A percentile compares a stretch with the other conserved stretches of the same genome.
Evolutionary conservation across 2,797 vertebrate genomes (phyloP).

Genomic region (Denticeps clupeoides): DNA sequence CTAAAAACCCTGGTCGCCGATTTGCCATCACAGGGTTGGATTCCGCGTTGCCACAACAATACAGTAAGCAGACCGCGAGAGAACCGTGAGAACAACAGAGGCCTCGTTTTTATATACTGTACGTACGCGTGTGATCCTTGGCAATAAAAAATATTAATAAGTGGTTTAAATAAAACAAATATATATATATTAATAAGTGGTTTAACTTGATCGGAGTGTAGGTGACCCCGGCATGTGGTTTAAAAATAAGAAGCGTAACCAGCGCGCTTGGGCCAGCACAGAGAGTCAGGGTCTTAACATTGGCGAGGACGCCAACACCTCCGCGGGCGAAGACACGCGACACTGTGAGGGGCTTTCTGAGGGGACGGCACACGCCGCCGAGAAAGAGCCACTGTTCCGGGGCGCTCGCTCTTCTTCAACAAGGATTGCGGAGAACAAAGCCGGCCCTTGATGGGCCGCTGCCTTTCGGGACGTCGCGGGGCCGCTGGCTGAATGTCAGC

Average conservation of each 20-base stretch:
- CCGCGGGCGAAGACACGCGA: constrained; percentile 11
- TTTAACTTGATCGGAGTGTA: too few species aligned
- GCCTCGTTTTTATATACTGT: too few species aligned
- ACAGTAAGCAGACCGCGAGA: neutral
- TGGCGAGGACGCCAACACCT: constrained; percentile 9
- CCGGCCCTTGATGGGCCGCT: constrained; percentile 16
- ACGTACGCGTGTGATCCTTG: too few species aligned
- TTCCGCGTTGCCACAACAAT: constrained; percentile 2
- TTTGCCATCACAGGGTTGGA: neutral
- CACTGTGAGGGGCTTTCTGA: constrained; percentile 14
- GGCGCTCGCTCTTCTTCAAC: constrained; percentile 9
- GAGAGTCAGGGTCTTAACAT: constrained; percentile 9
- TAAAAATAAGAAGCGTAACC: too few species aligned
- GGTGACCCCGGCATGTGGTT: too few species aligned
- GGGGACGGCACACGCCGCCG: constrained; percentile 1
- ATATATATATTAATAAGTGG: too few species aligned
- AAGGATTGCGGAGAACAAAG: constrained; percentile 18
- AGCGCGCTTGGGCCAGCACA: too few species aligned
- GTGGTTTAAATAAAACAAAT: too few species aligned
- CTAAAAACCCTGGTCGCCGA: neutral
- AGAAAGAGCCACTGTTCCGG: constrained; percentile 12
- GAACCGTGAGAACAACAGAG: neutral
- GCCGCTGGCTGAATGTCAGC: too few species aligned
- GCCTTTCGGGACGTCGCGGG: too few species aligned
- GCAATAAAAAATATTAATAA: too few species aligned